Base-by-base conservation (phyloP, 2,797 vertebrate species). In the Hozukius guyotensis region DNA sequence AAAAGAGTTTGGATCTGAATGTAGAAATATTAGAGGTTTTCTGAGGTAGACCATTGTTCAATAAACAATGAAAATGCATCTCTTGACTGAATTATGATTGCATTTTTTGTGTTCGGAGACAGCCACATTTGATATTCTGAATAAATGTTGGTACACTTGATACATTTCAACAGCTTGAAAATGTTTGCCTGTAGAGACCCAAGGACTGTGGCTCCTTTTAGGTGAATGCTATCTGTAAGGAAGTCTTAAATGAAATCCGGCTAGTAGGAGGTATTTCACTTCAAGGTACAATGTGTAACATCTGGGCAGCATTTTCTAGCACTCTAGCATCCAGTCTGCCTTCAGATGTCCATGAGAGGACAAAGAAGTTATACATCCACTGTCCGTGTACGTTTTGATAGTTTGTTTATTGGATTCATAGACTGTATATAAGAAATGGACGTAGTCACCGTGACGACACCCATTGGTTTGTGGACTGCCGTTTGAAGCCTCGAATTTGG, bases 41-140 rank as follows among this genome's bases (percentile, higher is more conserved):
- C 56, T 56, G 6, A 34, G 64, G 36, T 55, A 6, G n/a, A 57
- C 5, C n/a, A 4, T n/a, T 62, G 22, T 24, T 62, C 25, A 14
- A 18, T 68, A 29, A 84, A 71, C 25, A 42, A 38, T 42, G 0
- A n/a, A 49, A 63, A 29, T 55, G 5, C 16, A 36, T 20, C 20
- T 67, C 42, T 63, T 60, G 34, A 62, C 12, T 59, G 27, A 77
- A 61, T 73, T 59, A 18, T 62, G 49, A 67, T 74, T 53, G 60
- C 34, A 62, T 34, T 16, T 27, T 61, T 57, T 66, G n/a, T 36
- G 20, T 70, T 71, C 36, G 6, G 6, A 53, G 11, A 16, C 32
- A 36, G 34, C 56, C 42, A 46, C 24, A 70, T 18, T 13, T 13
- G 1, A 65, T 62, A 52, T 72, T 66, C 8, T 60, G 25, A 36